Percentiles rank a stretch among this genome's conserved stretches.
Evolutionary conservation across 1,140 invertebrate species (phyloP).

Genomic region (Brachionus manjavacas): DNA sequence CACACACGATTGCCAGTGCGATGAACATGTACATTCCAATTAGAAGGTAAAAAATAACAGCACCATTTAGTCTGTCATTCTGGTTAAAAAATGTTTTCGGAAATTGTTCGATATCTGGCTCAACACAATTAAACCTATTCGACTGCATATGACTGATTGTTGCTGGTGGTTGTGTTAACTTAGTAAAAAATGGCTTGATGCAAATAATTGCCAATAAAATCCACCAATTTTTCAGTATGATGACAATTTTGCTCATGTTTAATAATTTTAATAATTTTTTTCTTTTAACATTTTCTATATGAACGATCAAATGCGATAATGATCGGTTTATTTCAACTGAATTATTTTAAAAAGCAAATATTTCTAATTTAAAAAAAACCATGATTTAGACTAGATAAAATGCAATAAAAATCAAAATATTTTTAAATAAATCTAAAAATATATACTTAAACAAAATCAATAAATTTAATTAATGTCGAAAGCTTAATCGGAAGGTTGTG

Average conservation of each 20-base stretch:
- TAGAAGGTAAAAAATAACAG: slow-evolving; percentile 54
- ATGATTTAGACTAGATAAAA: background rate
- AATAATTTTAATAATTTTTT: background rate
- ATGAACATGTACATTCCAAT: slow-evolving; percentile 60
- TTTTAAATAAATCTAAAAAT: background rate
- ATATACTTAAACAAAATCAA: background rate
- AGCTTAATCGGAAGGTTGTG: background rate
- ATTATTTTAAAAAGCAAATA: background rate
- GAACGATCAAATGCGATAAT: background rate
- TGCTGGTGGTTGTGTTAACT: background rate
- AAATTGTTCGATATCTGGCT: slow-evolving; percentile 29
- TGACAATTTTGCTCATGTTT: background rate
- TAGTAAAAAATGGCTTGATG: background rate
- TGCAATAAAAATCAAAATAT: background rate
- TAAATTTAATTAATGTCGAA: background rate
- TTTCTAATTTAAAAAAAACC: background rate
- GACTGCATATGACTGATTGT: background rate
- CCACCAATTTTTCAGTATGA: background rate
- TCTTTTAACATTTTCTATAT: background rate
- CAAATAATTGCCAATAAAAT: background rate
- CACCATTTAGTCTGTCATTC: background rate
- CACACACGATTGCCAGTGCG: slow-evolving; percentile 60
- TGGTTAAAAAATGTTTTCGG: slow-evolving; percentile 6
- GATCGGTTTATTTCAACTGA: background rate
- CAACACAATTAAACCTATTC: background rate